These are phyloP conservation scores for Chrysogorgia sp. DNA, from an alignment of 92 coral and sea anemone species.

Conservation along the genomic window DNA sequence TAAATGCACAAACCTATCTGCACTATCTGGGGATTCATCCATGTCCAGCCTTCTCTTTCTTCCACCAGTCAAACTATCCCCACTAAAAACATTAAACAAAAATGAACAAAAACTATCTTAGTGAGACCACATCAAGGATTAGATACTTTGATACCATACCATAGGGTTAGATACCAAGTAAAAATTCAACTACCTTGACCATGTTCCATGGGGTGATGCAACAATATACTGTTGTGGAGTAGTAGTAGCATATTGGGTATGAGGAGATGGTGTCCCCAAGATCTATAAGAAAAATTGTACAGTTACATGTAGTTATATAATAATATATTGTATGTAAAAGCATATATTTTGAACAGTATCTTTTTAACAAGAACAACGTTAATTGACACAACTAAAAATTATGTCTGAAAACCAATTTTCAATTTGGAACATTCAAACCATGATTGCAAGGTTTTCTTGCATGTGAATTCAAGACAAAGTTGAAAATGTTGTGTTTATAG, in stretches of 20 bases:
- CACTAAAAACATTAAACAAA: constrained; percentile 33
- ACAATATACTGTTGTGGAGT: constrained; percentile 87
- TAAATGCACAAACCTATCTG: constrained; percentile 81
- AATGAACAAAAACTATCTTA: too few species aligned
- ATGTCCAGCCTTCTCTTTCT: constrained; percentile 87
- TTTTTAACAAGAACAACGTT: background rate
- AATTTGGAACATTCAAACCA: too few species aligned
- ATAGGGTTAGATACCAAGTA: background rate
- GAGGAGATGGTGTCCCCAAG: constrained; percentile 30
- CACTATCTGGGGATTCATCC: constrained; percentile 91
- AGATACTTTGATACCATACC: background rate
- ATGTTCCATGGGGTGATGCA: constrained; percentile 62
- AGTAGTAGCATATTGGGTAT: constrained; percentile 70
- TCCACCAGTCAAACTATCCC: constrained; percentile 78
- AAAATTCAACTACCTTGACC: constrained; percentile 91
- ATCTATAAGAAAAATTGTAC: background rate
- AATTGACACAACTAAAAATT: background rate
- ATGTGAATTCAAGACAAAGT: too few species aligned
- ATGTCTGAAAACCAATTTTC: background rate
- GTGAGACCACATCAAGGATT: too few species aligned
- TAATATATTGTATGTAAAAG: background rate
- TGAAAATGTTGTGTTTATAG: too few species aligned
- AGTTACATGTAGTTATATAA: too few species aligned
- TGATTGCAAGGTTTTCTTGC: too few species aligned
- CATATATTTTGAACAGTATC: background rate